These are phyloP conservation scores for Teleogryllus occipitalis DNA, from an alignment of 1,140 invertebrate genomes.

Conservation along the genomic window DNA sequence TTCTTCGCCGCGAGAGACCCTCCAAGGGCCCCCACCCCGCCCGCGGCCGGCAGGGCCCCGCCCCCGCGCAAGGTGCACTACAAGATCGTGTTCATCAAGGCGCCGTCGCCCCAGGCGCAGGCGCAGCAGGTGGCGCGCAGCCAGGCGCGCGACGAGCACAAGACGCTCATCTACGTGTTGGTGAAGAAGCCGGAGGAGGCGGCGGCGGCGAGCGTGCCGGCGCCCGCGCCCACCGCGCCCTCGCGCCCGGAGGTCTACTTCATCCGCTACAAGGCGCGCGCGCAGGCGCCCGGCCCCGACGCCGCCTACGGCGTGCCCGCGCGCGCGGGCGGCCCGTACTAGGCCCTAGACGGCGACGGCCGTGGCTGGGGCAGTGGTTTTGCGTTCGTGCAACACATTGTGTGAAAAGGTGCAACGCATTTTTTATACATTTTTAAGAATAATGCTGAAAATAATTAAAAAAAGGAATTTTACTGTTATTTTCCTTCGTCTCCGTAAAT, in stretches of 20 bases:
- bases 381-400: too few relatives aligned
- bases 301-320: slow-evolving; percentile 25
- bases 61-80: slow-evolving; percentile 67
- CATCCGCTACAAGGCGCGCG: slow-evolving; percentile 40
- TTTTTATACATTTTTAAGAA: too few relatives aligned
- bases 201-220: slow-evolving; percentile 64
- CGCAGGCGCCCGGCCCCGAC: slow-evolving; percentile 24
- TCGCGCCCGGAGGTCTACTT: slow-evolving; percentile 81
- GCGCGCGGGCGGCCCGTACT: background rate
- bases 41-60: slow-evolving; percentile 38
- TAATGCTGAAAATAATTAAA: too few relatives aligned
- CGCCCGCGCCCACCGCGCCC: slow-evolving; percentile 64
- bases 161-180: slow-evolving; percentile 79
- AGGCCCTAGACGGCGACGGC: too few relatives aligned
- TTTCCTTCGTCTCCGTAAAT: too few relatives aligned
- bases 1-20: slow-evolving; percentile 74
- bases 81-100: slow-evolving; percentile 74
- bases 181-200: slow-evolving; percentile 76
- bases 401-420: too few relatives aligned
- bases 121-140: slow-evolving; percentile 61
- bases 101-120: slow-evolving; percentile 65
- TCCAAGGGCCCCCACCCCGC: slow-evolving; percentile 55
- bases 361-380: too few relatives aligned
- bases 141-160: slow-evolving; percentile 63
- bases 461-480: too few relatives aligned